These are phyloP conservation scores for Dysidea cf. avara DNA, from an alignment of 37 sponge, comb jelly and placozoan species.

Conservation along the genomic window DNA sequence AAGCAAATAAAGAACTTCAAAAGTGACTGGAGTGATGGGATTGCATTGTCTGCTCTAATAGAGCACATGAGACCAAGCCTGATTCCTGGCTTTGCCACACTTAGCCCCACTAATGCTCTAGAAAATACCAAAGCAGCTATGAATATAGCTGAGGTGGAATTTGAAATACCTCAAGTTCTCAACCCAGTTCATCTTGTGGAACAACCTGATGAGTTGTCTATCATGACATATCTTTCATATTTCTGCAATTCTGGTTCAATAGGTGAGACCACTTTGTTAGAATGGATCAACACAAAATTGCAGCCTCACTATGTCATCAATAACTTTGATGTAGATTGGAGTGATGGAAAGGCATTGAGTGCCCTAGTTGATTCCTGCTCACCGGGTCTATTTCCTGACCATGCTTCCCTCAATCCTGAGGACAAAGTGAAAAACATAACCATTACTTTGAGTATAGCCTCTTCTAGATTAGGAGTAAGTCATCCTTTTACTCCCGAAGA, in stretches of 20 bases:
- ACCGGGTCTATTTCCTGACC: constrained; percentile 78
- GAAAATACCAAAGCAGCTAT: constrained; percentile 68
- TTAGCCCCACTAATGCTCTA: constrained; percentile 33
- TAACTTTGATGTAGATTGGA: constrained; percentile 81
- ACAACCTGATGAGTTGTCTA: constrained; percentile 80
- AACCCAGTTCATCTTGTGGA: constrained; percentile 31
- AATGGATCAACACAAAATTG: constrained; percentile 72
- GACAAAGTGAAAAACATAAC: constrained; percentile 53
- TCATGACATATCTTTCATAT: constrained; percentile 85
- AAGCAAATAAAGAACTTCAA: constrained; percentile 49
- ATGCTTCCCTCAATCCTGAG: constrained; percentile 62
- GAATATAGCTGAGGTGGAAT: constrained; percentile 52
- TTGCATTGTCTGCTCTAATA: constrained; percentile 68
- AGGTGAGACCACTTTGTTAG: constrained; percentile 60
- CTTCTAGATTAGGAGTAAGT: constrained; percentile 21
- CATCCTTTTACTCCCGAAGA: constrained; percentile 56
- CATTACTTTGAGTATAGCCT: constrained; percentile 69
- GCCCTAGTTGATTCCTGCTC: constrained; percentile 67
- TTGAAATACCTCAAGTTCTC: constrained; percentile 30
- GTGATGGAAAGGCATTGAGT: constrained; percentile 65
- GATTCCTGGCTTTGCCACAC: constrained; percentile 49
- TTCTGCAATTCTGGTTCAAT: constrained; percentile 73
- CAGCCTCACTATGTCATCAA: constrained; percentile 65
- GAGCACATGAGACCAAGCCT: constrained; percentile 58
- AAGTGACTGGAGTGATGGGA: constrained; percentile 80